Conservation (phyloP, 1,140 invertebrate species). For the Rhopalosiphum padi region DNA sequence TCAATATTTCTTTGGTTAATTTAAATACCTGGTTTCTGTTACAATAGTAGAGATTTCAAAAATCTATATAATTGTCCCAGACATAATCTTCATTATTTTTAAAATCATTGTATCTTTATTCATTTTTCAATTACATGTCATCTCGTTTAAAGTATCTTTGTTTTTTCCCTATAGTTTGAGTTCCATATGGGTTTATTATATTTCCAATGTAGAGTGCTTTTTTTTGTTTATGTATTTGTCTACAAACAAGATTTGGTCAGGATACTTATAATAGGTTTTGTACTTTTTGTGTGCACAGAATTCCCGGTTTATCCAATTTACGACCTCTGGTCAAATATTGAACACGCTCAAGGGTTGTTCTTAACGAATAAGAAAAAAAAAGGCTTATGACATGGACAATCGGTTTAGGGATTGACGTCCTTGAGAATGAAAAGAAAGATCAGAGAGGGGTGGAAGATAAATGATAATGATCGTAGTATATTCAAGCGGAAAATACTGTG, state of each 20-base stretch:
- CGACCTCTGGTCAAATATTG: slow-evolving; percentile 27
- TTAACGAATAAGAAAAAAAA: slow-evolving; percentile 30
- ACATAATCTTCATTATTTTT: not conserved
- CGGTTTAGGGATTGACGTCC: slow-evolving; percentile 31
- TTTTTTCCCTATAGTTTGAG: not conserved
- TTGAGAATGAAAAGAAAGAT: not conserved
- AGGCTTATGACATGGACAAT: slow-evolving; percentile 41
- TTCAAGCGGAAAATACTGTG: slow-evolving; percentile 43
- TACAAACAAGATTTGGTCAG: not conserved
- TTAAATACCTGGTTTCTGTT: not conserved
- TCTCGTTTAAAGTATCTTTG: not conserved
- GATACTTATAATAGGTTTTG: not conserved
- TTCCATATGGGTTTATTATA: not conserved
- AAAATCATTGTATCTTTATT: not conserved
- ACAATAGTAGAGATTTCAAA: not conserved
- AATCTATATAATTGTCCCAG: not conserved
- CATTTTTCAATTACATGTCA: not conserved
- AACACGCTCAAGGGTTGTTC: slow-evolving; percentile 23
- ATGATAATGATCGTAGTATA: slow-evolving; percentile 49
- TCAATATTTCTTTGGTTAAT: not conserved
- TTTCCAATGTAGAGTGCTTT: not conserved
- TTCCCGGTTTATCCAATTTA: slow-evolving; percentile 42
- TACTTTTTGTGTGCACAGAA: not conserved
- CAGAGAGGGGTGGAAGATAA: not conserved
- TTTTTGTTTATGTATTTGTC: not conserved